Conservation (phyloP, 2,888 invertebrate genomes). For the Theretra japonica region DNA sequence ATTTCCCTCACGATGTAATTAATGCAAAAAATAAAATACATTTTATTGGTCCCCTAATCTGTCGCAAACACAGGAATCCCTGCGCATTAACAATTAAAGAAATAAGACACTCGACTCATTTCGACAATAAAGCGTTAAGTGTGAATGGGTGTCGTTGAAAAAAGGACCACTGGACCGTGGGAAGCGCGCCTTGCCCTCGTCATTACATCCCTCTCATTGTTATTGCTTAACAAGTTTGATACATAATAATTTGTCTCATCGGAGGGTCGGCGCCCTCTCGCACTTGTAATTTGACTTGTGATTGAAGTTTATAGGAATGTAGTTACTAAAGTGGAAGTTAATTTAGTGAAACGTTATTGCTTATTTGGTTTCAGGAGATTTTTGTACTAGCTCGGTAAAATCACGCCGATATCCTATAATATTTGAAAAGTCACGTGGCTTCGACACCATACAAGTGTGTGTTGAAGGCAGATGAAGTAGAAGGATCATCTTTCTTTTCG, state of each 20-base stretch:
- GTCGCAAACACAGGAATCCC: not conserved
- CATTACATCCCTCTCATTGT: constrained; percentile 52
- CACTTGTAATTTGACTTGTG: constrained; percentile 11
- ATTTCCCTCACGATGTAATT: too few relatives aligned
- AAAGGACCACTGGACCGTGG: constrained; percentile 65
- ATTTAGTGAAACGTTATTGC: not conserved
- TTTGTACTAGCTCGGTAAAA: too few relatives aligned
- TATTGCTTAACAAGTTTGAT: constrained; percentile 59
- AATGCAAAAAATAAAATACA: too few relatives aligned
- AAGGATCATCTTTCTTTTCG: too few relatives aligned
- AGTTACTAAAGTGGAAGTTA: not conserved
- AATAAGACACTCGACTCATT: constrained; percentile 17
- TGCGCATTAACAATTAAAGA: constrained; percentile 24
- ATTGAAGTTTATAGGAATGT: constrained; percentile 1
- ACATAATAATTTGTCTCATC: constrained; percentile 25
- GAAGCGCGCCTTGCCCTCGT: constrained; percentile 48
- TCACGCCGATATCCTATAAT: too few relatives aligned
- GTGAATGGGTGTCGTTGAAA: constrained; percentile 52
- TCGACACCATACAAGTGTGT: too few relatives aligned
- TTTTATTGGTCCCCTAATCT: too few relatives aligned
- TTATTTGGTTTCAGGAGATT: too few relatives aligned
- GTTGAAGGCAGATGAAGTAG: too few relatives aligned
- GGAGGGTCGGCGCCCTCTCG: constrained; percentile 1
- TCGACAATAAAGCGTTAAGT: constrained; percentile 40
- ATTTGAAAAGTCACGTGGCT: too few relatives aligned